Conservation (phyloP, 2,797 vertebrate genomes). For the Bufotes viridis region DNA sequence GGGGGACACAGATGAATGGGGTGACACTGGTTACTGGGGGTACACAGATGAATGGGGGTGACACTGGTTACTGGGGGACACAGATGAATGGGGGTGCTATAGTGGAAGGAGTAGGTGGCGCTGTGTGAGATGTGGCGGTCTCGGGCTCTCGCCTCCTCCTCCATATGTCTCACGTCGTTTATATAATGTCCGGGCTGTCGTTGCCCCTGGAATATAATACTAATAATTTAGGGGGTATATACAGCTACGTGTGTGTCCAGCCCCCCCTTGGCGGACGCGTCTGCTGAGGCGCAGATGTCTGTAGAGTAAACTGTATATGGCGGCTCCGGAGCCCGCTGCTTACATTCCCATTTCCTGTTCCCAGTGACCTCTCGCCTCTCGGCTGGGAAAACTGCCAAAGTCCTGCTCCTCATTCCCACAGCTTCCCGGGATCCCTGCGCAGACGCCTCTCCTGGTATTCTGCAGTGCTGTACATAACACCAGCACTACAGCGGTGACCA, state of each 20-base stretch:
- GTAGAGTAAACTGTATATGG: constrained; percentile 53
- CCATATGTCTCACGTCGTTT: constrained; percentile 28
- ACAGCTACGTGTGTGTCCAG: constrained; percentile 45
- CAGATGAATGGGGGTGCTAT: not conserved
- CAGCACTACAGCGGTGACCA: too few species aligned
- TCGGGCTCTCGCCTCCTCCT: not conserved
- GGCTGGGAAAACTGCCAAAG: constrained; percentile 53
- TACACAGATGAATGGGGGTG: not conserved
- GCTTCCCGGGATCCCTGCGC: not conserved
- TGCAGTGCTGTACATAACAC: not conserved
- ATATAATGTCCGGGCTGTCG: not conserved
- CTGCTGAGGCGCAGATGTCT: constrained; percentile 47
- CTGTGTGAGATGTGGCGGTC: not conserved
- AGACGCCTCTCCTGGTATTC: not conserved
- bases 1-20: not conserved
- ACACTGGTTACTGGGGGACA: too few species aligned
- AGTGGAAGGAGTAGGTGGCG: too few species aligned
- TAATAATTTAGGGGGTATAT: constrained; percentile 24
- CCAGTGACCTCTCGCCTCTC: constrained; percentile 45
- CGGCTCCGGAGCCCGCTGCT: constrained; percentile 27
- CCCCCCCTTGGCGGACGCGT: constrained; percentile 22
- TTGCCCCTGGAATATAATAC: not conserved
- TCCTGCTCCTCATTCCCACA: constrained; percentile 34
- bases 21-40: not conserved
- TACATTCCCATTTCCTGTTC: constrained; percentile 53